Base-by-base conservation (phyloP, 2,113 vertebrate genomes). In the Oryzias woworae region DNA sequence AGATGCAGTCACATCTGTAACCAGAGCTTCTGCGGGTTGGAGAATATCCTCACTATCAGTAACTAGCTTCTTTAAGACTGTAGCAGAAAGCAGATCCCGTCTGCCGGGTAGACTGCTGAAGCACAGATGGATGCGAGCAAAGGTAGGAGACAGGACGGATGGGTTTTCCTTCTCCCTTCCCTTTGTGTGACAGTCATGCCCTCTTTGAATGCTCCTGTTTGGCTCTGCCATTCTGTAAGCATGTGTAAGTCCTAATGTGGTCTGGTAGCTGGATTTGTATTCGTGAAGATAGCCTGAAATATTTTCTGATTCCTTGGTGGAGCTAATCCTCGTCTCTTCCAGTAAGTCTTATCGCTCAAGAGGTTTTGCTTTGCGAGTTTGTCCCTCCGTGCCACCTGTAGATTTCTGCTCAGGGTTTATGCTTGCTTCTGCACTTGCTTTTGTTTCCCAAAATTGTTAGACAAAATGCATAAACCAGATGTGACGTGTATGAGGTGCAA, bases 251-350 rank as follows among this genome's bases (percentile, higher is more conserved):
- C 73, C 79, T 77, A 69, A 69, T 65, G 75, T 68, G 77, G 83
- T 78, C 65, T 75, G 73, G 73, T 72, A 74, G 76, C 56, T 50
- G 26, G 71, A 72, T 64, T 61, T 49, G 75, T 84, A 83, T 90
- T 91, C 90, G 86, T 88, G 57, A 69, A 70, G 81, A 78, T 83
- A 76, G 87, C 90, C 87, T 88, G 88, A 87, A 86, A 75, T 84
- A 80, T 88, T 88, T 82, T 82, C 74, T 63, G 78, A 88, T 91
- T 89, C 89, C 83, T 83, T 78, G 82, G 79, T 47, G 13, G 81
- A 83, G 83, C 70, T 71, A 53, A 73, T 65, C 58, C 67, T 65
- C 26, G 31, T 58, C 56, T 71, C 46, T 75, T 73, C 36, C 66
- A 28, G 69, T 64, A 58, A 82, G 75, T 74, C 72, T 62, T 50